Percentiles rank a stretch among this genome's conserved stretches.
These are phyloP conservation scores for Homalodisca vitripennis DNA, from an alignment of 1,140 invertebrate species.

Conservation along the genomic window DNA sequence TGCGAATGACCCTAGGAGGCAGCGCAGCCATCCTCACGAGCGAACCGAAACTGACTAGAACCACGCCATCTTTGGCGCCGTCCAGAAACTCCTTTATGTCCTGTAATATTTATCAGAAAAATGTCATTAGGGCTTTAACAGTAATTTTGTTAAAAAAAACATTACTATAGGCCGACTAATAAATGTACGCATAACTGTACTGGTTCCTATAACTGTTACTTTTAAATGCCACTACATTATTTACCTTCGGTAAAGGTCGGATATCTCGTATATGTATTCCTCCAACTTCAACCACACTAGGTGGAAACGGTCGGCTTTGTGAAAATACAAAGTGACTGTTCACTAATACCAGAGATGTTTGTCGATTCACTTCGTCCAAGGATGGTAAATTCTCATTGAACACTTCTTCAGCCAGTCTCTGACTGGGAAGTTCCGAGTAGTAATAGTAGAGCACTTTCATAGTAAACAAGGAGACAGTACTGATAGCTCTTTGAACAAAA, in stretches of 20 bases:
- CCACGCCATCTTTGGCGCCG: conserved; percentile 44
- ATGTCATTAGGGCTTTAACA: too few species aligned
- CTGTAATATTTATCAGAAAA: too few species aligned
- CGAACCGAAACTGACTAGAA: conserved; percentile 48
- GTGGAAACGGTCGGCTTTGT: conserved; percentile 55
- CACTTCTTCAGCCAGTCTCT: conserved; percentile 46
- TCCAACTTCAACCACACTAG: conserved; percentile 63
- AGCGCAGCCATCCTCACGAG: conserved; percentile 39
- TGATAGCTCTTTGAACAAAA: conserved; percentile 21
- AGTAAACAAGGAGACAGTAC: conserved; percentile 18
- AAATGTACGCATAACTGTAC: too few species aligned
- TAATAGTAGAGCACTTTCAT: conserved; percentile 6
- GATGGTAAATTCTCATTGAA: conserved; percentile 57
- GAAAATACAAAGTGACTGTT: conserved; percentile 50
- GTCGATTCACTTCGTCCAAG: conserved; percentile 44
- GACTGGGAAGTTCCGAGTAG: conserved; percentile 19
- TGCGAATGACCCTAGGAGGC: conserved; percentile 28
- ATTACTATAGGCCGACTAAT: too few species aligned
- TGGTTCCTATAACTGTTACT: too few species aligned
- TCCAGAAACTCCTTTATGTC: conserved; percentile 19
- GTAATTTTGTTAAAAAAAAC: too few species aligned
- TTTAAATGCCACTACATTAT: too few species aligned
- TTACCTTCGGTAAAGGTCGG: conserved; percentile 54
- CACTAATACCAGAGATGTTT: conserved; percentile 38
- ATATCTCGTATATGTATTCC: conserved; percentile 51